These are phyloP conservation scores for Himantopus leucocephalus DNA, from an alignment of 2,113 vertebrate species.

Conservation along the genomic window DNA sequence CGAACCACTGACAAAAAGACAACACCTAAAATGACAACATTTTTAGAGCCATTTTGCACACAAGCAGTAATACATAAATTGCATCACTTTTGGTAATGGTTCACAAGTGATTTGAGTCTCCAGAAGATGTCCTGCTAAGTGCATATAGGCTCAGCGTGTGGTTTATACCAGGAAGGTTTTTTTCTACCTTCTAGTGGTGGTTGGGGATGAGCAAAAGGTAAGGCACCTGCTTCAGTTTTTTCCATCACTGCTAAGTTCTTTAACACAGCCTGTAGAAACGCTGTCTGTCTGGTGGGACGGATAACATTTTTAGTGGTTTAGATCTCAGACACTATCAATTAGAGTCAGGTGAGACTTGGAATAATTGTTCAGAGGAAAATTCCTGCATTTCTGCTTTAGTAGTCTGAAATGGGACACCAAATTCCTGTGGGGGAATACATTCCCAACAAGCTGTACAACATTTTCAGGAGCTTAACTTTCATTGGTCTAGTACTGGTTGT, in stretches of 20 bases:
- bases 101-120: not conserved
- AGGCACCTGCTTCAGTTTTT: not conserved
- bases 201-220: not conserved
- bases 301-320: not conserved
- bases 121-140: not conserved
- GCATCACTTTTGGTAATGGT: not conserved
- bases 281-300: not conserved
- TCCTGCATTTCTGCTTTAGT: not conserved
- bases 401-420: not conserved
- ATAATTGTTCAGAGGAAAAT: not conserved
- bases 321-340: not conserved
- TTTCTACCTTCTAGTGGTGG: not conserved
- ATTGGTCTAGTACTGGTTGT: not conserved
- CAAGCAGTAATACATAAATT: not conserved
- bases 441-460: not conserved
- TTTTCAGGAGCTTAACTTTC: not conserved
- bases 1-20: not conserved
- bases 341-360: not conserved
- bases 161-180: not conserved
- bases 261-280: not conserved
- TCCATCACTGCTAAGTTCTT: not conserved
- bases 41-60: not conserved
- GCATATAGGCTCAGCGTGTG: not conserved
- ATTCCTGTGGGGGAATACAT: not conserved
- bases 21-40: not conserved